These are phyloP conservation scores for Phylloscopus collybita DNA, from an alignment of 2,797 vertebrate genomes.

Conservation along the genomic window DNA sequence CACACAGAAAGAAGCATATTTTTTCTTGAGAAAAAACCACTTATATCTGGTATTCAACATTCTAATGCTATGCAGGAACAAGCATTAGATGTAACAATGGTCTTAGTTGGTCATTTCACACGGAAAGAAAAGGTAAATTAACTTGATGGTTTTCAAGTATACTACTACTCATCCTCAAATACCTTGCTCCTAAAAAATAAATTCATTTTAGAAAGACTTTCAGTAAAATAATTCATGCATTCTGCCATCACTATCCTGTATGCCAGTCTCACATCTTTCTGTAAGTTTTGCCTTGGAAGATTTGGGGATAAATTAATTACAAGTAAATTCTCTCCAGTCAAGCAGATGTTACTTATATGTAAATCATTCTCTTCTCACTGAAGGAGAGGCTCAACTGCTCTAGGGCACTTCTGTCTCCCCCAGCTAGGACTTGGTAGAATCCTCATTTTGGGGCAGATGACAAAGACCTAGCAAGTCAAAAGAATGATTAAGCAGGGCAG, in stretches of 20 bases:
- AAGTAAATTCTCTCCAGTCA: background rate
- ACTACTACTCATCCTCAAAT: background rate
- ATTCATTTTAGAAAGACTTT: background rate
- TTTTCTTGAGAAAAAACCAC: background rate
- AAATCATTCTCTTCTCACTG: background rate
- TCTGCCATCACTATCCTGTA: background rate
- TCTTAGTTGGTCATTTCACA: background rate
- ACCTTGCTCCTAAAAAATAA: background rate
- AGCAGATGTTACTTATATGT: background rate
- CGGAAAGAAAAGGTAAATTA: background rate
- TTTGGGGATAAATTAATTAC: background rate
- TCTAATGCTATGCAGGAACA: background rate
- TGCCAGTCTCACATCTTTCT: background rate
- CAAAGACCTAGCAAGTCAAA: background rate
- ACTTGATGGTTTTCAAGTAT: background rate
- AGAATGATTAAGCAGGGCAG: background rate
- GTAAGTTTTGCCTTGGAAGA: background rate
- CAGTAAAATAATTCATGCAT: background rate
- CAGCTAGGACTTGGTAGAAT: background rate
- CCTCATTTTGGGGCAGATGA: background rate
- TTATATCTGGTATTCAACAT: background rate
- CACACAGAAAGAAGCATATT: background rate
- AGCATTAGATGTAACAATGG: background rate
- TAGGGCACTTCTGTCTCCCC: background rate
- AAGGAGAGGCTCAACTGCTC: background rate